Evolutionary conservation across 2,888 invertebrate species (phyloP), one percentile per base, ranked within the genome.

Genomic region (Diploptera punctata): DNA sequence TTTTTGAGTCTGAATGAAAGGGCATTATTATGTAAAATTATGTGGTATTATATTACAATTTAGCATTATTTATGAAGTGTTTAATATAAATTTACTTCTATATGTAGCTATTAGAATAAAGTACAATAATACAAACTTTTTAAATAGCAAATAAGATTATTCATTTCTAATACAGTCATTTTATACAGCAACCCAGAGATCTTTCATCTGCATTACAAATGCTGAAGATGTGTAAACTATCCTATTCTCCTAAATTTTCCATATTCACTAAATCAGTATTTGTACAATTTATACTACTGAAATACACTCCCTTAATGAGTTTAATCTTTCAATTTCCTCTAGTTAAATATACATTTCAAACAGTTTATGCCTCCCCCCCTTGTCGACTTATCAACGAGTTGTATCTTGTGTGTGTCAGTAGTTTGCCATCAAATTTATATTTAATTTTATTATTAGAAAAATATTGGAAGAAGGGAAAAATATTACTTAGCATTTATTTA

Each of bases 1-100:
- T 57, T 57, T 57, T 54, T 57, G 13, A 57, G 29, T 57, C 26
- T 29, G 29, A 57, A 13, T 57, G 57, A 52, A 3, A 29, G 29
- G 57, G 57, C 57, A 57, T 57, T 26, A 31, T n/a, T 31, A 31
- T 29, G n/a, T 4, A 29, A 47, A 10, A n/a, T 24, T 29, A 57
- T 24, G 13, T 57, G n/a, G 16, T 57, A 57, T 1, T 57, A 29
- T 57, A 29, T 57, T 57, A 29, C 29, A 0, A 29, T 29, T 57
- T n/a, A 2, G 10, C 26, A 29, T 57, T 57, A 57, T 29, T 13
- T 13, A 31, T 24, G n/a, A 57, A 1, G 4, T 57, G 16, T 57
- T 57, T 57, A 57, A 31, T 29, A 52, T 24, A 52, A 24, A 24
- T 57, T 29, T 29, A 3, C n/a, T 31, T 29, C n/a, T 5, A 57